These are phyloP conservation scores for Probosciger aterrimus DNA, from an alignment of 2,113 vertebrate species.

Conservation along the genomic window DNA sequence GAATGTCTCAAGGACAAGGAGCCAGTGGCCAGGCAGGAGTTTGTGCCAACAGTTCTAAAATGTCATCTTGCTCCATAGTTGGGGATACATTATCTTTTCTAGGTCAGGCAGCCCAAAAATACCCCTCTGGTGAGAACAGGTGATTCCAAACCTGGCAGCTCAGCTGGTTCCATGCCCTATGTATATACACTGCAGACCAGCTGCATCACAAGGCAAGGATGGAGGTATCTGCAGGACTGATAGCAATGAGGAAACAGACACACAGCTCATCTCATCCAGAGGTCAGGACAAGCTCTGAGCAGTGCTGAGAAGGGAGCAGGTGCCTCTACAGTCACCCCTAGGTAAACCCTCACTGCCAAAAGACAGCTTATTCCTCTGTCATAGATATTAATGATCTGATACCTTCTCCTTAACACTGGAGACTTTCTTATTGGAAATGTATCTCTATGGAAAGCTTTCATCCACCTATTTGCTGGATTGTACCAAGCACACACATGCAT, in stretches of 20 bases:
- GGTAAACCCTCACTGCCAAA: background rate
- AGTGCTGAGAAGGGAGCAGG: background rate
- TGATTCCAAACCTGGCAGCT: background rate
- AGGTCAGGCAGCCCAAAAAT: slow-evolving; percentile 40
- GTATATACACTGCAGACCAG: background rate
- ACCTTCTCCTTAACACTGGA: background rate
- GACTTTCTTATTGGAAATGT: background rate
- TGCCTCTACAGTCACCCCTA: background rate
- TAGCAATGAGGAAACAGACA: background rate
- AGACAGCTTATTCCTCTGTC: background rate
- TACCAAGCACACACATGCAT: background rate
- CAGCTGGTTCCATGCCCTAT: background rate
- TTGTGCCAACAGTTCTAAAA: background rate
- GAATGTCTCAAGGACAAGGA: slow-evolving; percentile 24
- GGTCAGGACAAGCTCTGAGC: background rate
- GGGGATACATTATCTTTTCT: background rate
- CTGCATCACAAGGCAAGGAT: background rate
- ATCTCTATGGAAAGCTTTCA: background rate
- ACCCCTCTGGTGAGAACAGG: slow-evolving; percentile 1
- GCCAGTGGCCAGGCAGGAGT: background rate
- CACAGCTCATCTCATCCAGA: background rate
- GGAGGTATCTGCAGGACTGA: background rate
- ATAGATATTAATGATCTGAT: background rate
- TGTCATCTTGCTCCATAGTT: background rate
- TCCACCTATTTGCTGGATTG: background rate